phyloP scores from a whole-genome alignment of 2,113 vertebrate genomes.

The Nyctibius bracteatus region DNA sequence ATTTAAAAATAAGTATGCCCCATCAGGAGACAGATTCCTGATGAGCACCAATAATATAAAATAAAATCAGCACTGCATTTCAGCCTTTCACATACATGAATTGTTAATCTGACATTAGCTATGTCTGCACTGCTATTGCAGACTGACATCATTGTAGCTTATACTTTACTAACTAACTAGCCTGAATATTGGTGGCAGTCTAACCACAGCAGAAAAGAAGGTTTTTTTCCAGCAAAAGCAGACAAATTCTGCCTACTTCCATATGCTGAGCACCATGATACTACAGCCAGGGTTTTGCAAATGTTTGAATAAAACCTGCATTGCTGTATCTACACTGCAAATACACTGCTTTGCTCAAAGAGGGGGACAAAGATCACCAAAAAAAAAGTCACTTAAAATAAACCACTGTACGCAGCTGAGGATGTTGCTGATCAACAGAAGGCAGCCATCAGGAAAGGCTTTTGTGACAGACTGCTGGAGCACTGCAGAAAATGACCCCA shows the following conservation, averaged over 20 bases:
- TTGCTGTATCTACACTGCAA: not conserved
- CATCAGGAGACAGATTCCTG: constrained; percentile 3
- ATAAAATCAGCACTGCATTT: not conserved
- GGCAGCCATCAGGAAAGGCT: not conserved
- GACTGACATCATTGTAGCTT: not conserved
- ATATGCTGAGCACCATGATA: not conserved
- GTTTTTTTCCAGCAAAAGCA: not conserved
- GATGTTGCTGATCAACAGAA: not conserved
- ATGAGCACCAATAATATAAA: not conserved
- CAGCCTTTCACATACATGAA: not conserved
- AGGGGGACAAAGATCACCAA: not conserved
- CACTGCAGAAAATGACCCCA: not conserved
- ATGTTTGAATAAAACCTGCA: not conserved
- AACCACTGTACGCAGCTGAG: not conserved
- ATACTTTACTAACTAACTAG: not conserved
- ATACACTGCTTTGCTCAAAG: not conserved
- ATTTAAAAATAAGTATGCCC: not conserved
- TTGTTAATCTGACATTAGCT: not conserved
- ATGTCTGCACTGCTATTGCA: not conserved
- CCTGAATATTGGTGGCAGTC: not conserved
- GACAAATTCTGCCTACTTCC: not conserved
- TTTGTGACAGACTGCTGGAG: not conserved
- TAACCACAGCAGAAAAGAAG: not conserved
- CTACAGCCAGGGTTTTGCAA: not conserved
- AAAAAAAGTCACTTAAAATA: not conserved